Evolutionary conservation across 2,797 vertebrate species (phyloP).

Genomic region (Sitta carolinensis): DNA sequence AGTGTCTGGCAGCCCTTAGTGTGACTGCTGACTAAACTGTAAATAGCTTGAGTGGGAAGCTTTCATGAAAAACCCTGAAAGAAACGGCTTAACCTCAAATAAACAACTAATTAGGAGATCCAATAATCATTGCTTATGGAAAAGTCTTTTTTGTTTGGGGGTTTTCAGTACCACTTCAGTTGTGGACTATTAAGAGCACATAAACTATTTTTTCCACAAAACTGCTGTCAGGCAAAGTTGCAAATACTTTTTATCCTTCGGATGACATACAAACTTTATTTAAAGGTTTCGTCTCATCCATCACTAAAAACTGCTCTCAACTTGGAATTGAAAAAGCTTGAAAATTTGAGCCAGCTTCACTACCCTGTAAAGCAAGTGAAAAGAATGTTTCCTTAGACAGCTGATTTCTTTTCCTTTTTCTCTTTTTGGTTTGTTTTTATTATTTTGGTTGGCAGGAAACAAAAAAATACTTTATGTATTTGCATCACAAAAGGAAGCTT

Average conservation of each 20-base stretch:
- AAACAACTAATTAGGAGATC: conserved; percentile 11
- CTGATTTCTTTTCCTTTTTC: background rate
- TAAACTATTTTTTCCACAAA: background rate
- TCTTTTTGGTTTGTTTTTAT: background rate
- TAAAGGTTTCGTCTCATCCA: background rate
- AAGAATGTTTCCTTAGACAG: background rate
- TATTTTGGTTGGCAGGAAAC: background rate
- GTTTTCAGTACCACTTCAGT: background rate
- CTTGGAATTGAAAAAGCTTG: background rate
- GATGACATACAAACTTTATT: background rate
- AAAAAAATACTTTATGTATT: background rate
- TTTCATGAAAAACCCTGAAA: conserved; percentile 15
- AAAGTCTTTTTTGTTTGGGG: background rate
- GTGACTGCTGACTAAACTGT: conserved; percentile 2
- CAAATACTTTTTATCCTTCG: background rate
- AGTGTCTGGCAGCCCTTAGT: background rate
- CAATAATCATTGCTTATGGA: background rate
- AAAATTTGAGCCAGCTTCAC: background rate
- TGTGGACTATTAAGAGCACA: background rate
- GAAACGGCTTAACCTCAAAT: background rate
- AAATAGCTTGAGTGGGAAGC: conserved; percentile 33
- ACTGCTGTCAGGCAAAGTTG: background rate
- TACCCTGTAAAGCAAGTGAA: background rate
- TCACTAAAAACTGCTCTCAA: background rate
- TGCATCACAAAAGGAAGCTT: background rate